Conservation (phyloP, 92 coral and sea anemone species). For the Phenganax subtilis region DNA sequence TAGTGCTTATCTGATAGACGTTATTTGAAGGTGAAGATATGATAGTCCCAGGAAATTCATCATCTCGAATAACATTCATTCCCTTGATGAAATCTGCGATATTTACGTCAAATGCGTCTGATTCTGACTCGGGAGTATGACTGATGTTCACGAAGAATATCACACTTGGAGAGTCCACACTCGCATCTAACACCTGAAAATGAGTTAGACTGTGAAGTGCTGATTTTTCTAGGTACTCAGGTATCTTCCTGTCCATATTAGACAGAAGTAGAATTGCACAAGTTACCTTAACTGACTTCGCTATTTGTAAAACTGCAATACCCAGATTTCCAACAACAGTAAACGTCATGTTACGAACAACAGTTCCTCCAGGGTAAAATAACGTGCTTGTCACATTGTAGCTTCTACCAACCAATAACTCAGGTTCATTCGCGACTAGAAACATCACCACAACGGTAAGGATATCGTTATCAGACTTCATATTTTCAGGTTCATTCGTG, state of each 20-base stretch:
- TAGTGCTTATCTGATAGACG: constrained; percentile 49
- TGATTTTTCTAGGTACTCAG: too few species aligned
- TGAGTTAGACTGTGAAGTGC: neutral
- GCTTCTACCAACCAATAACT: constrained; percentile 71
- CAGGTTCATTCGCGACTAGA: constrained; percentile 60
- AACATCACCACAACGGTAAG: constrained; percentile 57
- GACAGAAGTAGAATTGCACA: neutral
- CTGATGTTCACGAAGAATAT: constrained; percentile 73
- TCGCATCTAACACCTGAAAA: constrained; percentile 48
- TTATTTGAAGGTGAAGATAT: constrained; percentile 57
- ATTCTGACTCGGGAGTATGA: constrained; percentile 60
- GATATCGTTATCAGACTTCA: constrained; percentile 49
- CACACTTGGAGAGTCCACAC: constrained; percentile 69
- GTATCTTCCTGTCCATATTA: neutral
- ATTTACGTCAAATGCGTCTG: constrained; percentile 73
- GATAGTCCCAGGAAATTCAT: constrained; percentile 54
- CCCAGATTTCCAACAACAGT: constrained; percentile 68
- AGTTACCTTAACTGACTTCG: constrained; percentile 63
- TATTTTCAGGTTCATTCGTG: constrained; percentile 61
- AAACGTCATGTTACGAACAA: constrained; percentile 43
- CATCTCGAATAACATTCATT: constrained; percentile 60
- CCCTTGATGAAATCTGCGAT: constrained; percentile 62
- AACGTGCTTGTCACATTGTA: constrained; percentile 46
- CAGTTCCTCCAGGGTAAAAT: constrained; percentile 54
- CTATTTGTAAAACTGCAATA: constrained; percentile 63